Evolutionary conservation across 2,113 vertebrate species (phyloP), one percentile per base, ranked within the genome.

Genomic region (Speoplatyrhinus poulsoni): DNA sequence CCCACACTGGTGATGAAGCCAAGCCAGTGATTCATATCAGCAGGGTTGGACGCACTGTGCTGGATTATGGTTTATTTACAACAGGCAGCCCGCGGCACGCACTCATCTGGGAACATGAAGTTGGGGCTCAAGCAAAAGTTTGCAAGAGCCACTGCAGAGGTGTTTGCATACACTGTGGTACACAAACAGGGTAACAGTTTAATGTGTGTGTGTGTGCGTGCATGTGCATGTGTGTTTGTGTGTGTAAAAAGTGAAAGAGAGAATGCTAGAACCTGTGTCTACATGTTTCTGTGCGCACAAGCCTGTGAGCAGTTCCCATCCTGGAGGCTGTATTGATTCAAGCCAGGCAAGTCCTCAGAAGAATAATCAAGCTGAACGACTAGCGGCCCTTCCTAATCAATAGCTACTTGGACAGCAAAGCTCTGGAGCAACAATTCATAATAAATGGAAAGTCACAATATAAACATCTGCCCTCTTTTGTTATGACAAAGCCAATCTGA

Each of bases 401-500:
- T 91, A 90, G 64, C 77, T 85, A 87, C 87, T 90, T 82, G 56
- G 33, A 81, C 80, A 88, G 78, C 65, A 47, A 41, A 41, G 73
- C 69, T 79, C 67, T 70, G 67, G 49, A 83, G 80, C 73, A 74
- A 83, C 87, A 76, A 87, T 83, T 89, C 81, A 82, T 85, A 88
- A 87, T 86, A 84, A 86, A 90, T 85, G 56, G 66, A 85, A 80
- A 79, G 65, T 65, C 73, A 70, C 73, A 77, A 69, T 83, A 81
- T 79, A 86, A 83, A 86, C 77, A 87, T 72, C 74, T 85, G 84
- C 86, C 88, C 86, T 87, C 83, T 78, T 16, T 73, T 85, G 85
- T 86, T 84, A 86, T 86, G 86, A 85, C 86, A 84, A 83, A 75
- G 75, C 72, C 85, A 81, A 82, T 82, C 75, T 84, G 81, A 87